A percentile compares a stretch with the other conserved stretches of the same genome.
These are phyloP conservation scores for Congeria kusceri DNA, from an alignment of 2,888 invertebrate species.

Conservation along the genomic window DNA sequence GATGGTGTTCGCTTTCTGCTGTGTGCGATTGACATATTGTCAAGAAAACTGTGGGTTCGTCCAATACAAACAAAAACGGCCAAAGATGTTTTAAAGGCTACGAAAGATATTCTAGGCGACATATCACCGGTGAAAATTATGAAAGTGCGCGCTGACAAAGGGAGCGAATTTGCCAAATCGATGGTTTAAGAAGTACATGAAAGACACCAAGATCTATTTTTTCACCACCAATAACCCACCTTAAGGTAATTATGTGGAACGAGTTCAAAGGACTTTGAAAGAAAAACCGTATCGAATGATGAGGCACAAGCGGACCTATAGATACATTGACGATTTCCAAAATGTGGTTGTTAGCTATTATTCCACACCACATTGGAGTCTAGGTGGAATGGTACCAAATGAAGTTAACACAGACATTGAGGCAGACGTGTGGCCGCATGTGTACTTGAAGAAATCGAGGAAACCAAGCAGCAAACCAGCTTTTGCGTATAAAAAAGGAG, in stretches of 20 bases:
- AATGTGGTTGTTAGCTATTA: no score
- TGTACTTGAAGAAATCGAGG: constrained; percentile 2
- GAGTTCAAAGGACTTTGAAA: constrained; percentile 44
- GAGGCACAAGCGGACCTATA: constrained; percentile 52
- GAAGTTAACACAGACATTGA: no score
- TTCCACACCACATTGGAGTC: no score
- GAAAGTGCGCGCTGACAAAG: not conserved
- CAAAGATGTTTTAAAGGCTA: not conserved
- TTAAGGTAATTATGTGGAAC: constrained; percentile 53
- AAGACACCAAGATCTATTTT: constrained; percentile 47
- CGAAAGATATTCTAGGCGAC: not conserved
- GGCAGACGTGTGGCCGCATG: no score
- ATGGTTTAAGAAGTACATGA: constrained; percentile 52
- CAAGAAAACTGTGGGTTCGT: constrained; percentile 46
- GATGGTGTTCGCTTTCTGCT: constrained; percentile 48
- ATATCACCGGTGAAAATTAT: not conserved
- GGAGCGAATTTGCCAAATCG: not conserved
- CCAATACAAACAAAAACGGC: constrained; percentile 38
- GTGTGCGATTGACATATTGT: constrained; percentile 45
- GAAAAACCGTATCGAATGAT: constrained; percentile 44
- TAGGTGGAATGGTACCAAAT: no score
- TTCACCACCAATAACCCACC: constrained; percentile 50
- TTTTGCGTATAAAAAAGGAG: constrained; percentile 2
- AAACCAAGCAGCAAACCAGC: constrained; percentile 2
- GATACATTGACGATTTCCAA: constrained; percentile 23